Percentiles rank a stretch among this genome's conserved stretches.
Conservation (phyloP, 35 echinoderm and acorn worm genomes). For the Amphiura filiformis region DNA sequence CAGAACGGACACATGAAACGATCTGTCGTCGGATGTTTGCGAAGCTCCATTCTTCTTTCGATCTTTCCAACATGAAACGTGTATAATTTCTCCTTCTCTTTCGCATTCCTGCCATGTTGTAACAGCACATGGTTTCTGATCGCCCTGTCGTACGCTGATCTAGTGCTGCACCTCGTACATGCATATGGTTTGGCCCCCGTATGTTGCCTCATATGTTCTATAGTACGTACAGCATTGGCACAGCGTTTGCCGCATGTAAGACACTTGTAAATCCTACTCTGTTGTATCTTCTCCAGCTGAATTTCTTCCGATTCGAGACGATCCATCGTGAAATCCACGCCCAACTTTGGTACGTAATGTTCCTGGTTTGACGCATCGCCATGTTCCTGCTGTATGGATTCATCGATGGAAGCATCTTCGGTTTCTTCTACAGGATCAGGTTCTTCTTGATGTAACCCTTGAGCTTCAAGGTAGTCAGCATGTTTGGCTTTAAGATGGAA, state of each 20-base stretch:
- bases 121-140: not conserved
- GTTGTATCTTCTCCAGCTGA: not conserved
- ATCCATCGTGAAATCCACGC: not conserved
- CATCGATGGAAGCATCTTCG: too few relatives aligned
- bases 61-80: not conserved
- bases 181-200: not conserved
- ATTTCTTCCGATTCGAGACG: not conserved
- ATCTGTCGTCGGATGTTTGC: not conserved
- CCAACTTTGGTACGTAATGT: not conserved
- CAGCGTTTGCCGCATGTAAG: not conserved
- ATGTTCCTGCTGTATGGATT: too few relatives aligned
- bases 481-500: not conserved
- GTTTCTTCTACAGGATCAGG: too few relatives aligned
- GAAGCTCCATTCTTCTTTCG: not conserved
- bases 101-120: not conserved
- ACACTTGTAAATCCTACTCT: not conserved
- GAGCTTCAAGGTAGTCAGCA: not conserved
- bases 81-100: not conserved
- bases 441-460: not conserved
- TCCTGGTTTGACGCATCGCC: not conserved
- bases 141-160: not conserved
- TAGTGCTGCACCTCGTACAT: not conserved
- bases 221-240: not conserved
- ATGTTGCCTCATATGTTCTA: constrained; percentile 6
- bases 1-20: not conserved